Base-by-base conservation (phyloP, 2,888 invertebrate species). In the Drymonia ruficornis region DNA sequence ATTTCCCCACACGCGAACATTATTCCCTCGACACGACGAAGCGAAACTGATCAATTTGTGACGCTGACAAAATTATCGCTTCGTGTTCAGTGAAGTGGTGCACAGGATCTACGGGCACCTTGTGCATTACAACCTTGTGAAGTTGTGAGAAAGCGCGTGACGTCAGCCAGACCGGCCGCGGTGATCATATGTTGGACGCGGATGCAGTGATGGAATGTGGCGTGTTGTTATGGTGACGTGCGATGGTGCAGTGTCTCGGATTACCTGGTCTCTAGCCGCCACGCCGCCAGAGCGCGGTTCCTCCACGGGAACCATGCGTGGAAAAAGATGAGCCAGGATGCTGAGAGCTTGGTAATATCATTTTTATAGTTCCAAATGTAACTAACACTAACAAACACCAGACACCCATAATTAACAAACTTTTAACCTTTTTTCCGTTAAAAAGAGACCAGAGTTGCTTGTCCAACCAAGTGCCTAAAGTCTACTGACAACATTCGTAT, bases 321-420 rank as follows among this genome's bases (percentile, higher is more conserved):
- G 93, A 92, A 94, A 94, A 94, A 94, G 94, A 95, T 95, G 95
- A 95, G 93, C 93, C 90, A 93, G 86, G 95, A 95, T 95, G 95
- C 94, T 80, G 95, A 95, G 93, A 94, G 95, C 94, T 94, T 95
- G 95, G 95, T 95, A 93, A 91, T 92, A 90, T 91, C 84, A 90
- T 72, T 89, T 86, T 80, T 73, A 75, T 79, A 77, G 76, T 79
- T 58, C 54, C 63, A 67, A 63, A 53, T 55, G 47, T 34, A 46
- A 57, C 43, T 53, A 53, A 55, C 7, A n/a, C n/a, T n/a, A n/a
- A n/a, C 38, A 56, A 50, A 53, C 18, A 42, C 19, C 15, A 53
- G 40, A 31, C 34, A 36, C 12, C 11, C 40, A 16, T 5, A 38
- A 43, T 7, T 49, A 49, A 15, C 31, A 28, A 34, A 42, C 31